Conservation (phyloP, 2,797 vertebrate genomes). For the Chelon labrosus region DNA sequence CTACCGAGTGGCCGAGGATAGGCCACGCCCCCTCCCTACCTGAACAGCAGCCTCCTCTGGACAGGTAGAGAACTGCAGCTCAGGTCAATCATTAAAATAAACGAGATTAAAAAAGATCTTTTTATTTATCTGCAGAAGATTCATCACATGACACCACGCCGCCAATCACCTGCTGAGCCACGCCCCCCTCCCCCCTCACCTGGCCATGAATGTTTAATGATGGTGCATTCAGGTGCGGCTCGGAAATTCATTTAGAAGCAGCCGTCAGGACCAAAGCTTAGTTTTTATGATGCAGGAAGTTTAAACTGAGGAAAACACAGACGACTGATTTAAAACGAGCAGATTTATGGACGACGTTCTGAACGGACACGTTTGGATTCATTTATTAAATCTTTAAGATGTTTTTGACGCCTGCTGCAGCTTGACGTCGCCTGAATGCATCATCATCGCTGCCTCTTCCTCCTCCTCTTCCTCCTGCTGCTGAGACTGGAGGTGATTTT, state of each 20-base stretch:
- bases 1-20: conserved; percentile 88
- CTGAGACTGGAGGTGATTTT: background rate
- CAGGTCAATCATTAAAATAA: background rate
- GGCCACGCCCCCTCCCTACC: background rate
- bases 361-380: no score
- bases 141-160: conserved; percentile 24
- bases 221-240: conserved; percentile 60
- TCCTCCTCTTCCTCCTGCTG: no score
- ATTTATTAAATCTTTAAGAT: no score
- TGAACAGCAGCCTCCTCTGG: conserved; percentile 31
- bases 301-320: no score
- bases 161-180: conserved; percentile 46
- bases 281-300: no score
- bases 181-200: conserved; percentile 17
- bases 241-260: background rate
- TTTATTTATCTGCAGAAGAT: conserved; percentile 50
- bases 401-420: no score
- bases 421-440: conserved; percentile 42
- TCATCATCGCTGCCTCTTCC: background rate
- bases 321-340: no score
- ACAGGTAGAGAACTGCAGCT: conserved; percentile 43
- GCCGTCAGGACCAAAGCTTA: conserved; percentile 25
- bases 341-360: no score
- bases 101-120: background rate
- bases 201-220: conserved; percentile 17